Percentiles rank a stretch among this genome's conserved stretches.
phyloP scores from a whole-genome alignment of 2,888 invertebrate genomes.

The Odontomyia ornata region DNA sequence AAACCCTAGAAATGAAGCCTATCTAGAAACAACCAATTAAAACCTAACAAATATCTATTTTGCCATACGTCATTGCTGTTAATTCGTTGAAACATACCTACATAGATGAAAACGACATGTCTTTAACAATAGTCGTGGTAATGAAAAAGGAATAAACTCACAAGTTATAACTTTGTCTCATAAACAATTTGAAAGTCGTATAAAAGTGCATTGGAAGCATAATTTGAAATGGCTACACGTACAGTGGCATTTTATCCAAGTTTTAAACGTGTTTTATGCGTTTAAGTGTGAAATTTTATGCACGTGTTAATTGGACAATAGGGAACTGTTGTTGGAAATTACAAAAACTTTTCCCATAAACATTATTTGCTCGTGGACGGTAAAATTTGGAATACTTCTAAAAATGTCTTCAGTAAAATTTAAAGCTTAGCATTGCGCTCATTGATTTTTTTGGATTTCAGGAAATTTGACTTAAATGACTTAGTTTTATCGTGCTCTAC shows the following conservation, averaged over 20 bases:
- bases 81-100: no score
- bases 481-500: no score
- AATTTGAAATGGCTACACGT: conserved; percentile 34
- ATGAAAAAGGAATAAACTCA: conserved; percentile 22
- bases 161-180: conserved; percentile 23
- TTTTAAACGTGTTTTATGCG: conserved; percentile 49
- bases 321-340: conserved; percentile 46
- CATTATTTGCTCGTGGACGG: conserved; percentile 34
- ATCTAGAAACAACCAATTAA: no score
- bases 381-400: background rate
- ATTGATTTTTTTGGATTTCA: no score
- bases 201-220: conserved; percentile 36
- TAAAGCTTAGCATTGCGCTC: no score
- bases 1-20: no score
- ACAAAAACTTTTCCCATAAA: conserved; percentile 49
- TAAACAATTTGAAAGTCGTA: conserved; percentile 41
- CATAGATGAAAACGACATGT: background rate
- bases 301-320: conserved; percentile 50
- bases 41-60: no score
- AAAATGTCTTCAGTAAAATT: no score
- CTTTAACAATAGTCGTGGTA: conserved; percentile 12
- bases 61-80: no score
- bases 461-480: no score
- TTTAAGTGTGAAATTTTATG: conserved; percentile 46
- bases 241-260: conserved; percentile 32